Evolutionary conservation across 2,113 vertebrate species (phyloP).

Genomic region (Anas platyrhynchos): DNA sequence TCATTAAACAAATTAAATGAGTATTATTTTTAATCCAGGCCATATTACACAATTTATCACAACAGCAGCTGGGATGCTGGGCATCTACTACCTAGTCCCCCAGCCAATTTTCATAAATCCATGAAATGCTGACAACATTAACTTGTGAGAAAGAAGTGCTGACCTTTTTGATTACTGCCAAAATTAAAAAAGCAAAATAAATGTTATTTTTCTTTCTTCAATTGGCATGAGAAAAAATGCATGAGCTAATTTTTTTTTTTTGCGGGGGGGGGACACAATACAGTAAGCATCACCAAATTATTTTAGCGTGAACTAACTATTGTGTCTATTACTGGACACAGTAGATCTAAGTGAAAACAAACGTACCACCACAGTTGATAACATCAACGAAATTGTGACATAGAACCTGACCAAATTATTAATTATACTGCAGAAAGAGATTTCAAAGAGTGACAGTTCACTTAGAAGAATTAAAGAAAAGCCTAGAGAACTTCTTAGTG

Average conservation of each 20-base stretch:
- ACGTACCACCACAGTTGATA: neutral
- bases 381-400: neutral
- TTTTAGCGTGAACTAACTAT: neutral
- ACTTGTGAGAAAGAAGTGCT: slow-evolving; percentile 74
- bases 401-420: neutral
- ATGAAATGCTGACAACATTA: slow-evolving; percentile 77
- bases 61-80: slow-evolving; percentile 79
- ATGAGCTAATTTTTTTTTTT: neutral
- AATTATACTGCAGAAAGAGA: neutral
- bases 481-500: neutral
- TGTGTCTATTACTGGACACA: neutral
- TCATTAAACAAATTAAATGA: slow-evolving; percentile 85
- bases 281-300: neutral
- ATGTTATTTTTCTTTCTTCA: slow-evolving; percentile 49
- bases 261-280: neutral
- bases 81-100: slow-evolving; percentile 69
- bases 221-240: neutral
- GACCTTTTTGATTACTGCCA: slow-evolving; percentile 75
- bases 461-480: neutral
- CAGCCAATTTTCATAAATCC: slow-evolving; percentile 80
- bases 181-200: slow-evolving; percentile 66
- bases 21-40: slow-evolving; percentile 82
- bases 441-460: neutral
- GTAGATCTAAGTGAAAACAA: neutral
- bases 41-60: slow-evolving; percentile 83